Evolutionary conservation across 2,888 invertebrate genomes (phyloP).

Genomic region (Polyploca ridens): DNA sequence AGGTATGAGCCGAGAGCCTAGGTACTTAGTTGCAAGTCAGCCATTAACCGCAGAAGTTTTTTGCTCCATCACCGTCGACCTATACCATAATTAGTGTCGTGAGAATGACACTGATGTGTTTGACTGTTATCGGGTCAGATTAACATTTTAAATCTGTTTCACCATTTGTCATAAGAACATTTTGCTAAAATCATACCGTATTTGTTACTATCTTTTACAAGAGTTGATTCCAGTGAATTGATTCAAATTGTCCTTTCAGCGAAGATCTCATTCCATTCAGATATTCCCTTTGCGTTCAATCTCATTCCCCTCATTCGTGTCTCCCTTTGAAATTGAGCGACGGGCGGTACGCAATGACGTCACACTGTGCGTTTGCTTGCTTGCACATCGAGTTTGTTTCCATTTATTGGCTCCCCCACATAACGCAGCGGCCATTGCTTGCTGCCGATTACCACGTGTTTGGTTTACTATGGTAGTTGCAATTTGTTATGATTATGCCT

Average conservation of each 20-base stretch:
- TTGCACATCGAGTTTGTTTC: constrained; percentile 29
- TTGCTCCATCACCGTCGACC: constrained; percentile 41
- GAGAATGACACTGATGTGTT: constrained; percentile 46
- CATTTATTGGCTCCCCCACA: constrained; percentile 19
- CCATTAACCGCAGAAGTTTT: constrained; percentile 40
- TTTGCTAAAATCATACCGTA: constrained; percentile 25
- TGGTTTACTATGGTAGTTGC: constrained; percentile 20
- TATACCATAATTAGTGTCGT: constrained; percentile 51
- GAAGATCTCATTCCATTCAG: not conserved
- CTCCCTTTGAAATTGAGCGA: constrained; percentile 30
- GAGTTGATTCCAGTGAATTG: not conserved
- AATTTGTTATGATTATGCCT: constrained; percentile 18
- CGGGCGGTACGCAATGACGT: constrained; percentile 27
- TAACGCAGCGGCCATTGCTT: not conserved
- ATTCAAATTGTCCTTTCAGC: not conserved
- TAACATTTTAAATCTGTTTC: constrained; percentile 16
- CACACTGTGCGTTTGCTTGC: constrained; percentile 26
- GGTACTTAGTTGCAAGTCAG: constrained; percentile 44
- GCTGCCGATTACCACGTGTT: constrained; percentile 8
- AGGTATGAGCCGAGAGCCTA: constrained; percentile 27
- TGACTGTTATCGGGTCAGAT: constrained; percentile 44
- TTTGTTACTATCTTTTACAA: constrained; percentile 10
- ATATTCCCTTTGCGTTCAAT: not conserved
- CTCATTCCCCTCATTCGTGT: constrained; percentile 27
- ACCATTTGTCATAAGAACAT: constrained; percentile 15